Base-by-base conservation (phyloP, 2,113 vertebrate species). In the Casuarius casuarius region DNA sequence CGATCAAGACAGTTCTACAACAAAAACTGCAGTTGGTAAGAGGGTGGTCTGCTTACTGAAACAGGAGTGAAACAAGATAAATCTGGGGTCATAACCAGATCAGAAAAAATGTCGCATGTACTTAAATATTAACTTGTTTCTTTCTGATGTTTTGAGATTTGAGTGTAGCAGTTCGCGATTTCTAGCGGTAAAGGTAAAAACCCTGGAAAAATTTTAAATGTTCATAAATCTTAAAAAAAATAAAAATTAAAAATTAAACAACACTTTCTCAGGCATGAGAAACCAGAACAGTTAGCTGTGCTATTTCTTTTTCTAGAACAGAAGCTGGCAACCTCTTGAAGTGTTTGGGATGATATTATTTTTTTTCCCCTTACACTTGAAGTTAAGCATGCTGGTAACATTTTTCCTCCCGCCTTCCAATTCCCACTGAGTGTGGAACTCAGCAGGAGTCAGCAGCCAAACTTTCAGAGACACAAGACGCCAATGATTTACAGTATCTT, bases 181-280 rank as follows among this genome's bases (percentile, higher is more conserved):
- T 62, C 65, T 48, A 22, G 11, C 17, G 80, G 33, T 65, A 83
- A 61, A 93, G 63, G 23, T 44, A 65, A 96, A 90, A 92, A 26
- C 8, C 8, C 10, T 62, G 22, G 15, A 46, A 84, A 89, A 75
- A 82, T 56, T 3, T 0, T 29, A 70, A 51, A 74, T 4, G 2
- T 48, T 42, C 54, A 56, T 12, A 95, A 52, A 89, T 15, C n/a
- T 13, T 7, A 28, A 52, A 46, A 49, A 44, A n/a, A n/a, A 18
- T 4, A 42, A 61, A 40, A 38, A 72, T 21, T 10, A 15, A 70
- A 49, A 25, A n/a, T 58, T 16, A 29, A 48, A 48, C 19, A 18
- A 8, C 56, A 31, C 17, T n/a, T 77, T 72, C 70, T 87, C 77
- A 89, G 70, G 59, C 51, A 80, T 87, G 33, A 89, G 84, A 94